A percentile compares a stretch with the other conserved stretches of the same genome.
Conservation (phyloP, 2,888 invertebrate species). For the Baronia brevicornis region DNA sequence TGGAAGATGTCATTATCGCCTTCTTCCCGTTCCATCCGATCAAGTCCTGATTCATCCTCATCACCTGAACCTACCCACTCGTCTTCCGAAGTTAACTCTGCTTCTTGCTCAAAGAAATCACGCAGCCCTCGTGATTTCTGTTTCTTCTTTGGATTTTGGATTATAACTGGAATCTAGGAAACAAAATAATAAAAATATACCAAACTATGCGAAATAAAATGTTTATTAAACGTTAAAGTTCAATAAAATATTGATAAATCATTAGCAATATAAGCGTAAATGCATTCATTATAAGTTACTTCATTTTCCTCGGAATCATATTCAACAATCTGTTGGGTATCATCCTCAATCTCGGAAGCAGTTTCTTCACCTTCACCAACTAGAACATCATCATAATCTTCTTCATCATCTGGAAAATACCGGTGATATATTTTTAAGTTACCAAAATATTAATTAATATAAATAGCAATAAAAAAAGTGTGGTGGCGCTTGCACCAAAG, state of each 20-base stretch:
- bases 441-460: no score
- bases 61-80: slow-evolving; percentile 90
- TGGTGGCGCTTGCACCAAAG: no score
- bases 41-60: slow-evolving; percentile 88
- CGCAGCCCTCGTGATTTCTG: no score
- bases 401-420: slow-evolving; percentile 46
- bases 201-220: no score
- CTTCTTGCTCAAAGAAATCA: slow-evolving; percentile 92
- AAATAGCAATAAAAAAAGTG: no score
- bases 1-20: slow-evolving; percentile 91
- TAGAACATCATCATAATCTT: slow-evolving; percentile 29
- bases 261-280: no score
- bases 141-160: slow-evolving; percentile 37
- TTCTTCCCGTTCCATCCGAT: slow-evolving; percentile 87
- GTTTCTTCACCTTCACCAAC: slow-evolving; percentile 48
- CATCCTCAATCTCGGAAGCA: slow-evolving; percentile 40
- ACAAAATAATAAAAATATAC: neutral
- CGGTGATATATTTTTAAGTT: neutral
- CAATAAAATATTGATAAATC: neutral
- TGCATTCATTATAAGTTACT: slow-evolving; percentile 43
- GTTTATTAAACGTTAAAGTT: no score
- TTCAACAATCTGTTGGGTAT: slow-evolving; percentile 71
- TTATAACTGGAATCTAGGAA: slow-evolving; percentile 20
- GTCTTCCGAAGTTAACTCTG: slow-evolving; percentile 90
- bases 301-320: slow-evolving; percentile 93